Evolutionary conservation across 2,888 invertebrate genomes (phyloP).

Genomic region (Odontocerum albicorne): DNA sequence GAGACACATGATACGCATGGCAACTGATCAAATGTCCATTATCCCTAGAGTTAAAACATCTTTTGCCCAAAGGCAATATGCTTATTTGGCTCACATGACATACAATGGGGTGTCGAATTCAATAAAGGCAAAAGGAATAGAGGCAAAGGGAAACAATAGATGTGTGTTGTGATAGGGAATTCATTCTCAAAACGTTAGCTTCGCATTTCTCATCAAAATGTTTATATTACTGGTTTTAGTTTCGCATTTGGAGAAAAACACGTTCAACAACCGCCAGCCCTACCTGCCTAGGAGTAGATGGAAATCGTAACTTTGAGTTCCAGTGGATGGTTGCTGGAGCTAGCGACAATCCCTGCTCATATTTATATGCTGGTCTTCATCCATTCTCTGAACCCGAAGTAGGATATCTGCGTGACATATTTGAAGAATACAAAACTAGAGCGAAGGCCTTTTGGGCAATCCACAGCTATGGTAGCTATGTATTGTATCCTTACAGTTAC

Average conservation of each 20-base stretch:
- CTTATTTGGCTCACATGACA: too few species aligned
- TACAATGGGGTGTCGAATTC: too few species aligned
- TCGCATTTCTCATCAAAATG: too few species aligned
- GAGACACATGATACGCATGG: too few species aligned
- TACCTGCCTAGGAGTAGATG: constrained; percentile 69
- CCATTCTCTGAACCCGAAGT: constrained; percentile 71
- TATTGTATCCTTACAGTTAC: constrained; percentile 71
- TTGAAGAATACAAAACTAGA: constrained; percentile 50
- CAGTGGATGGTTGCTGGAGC: constrained; percentile 67
- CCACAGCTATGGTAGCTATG: constrained; percentile 72
- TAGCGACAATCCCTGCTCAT: constrained; percentile 57
- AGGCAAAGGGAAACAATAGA: too few species aligned
- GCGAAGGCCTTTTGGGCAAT: constrained; percentile 69
- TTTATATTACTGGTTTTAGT: too few species aligned
- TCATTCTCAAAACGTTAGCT: too few species aligned
- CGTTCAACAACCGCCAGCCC: constrained; percentile 50
- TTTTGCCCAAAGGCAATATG: too few species aligned
- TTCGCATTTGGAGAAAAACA: constrained; percentile 71
- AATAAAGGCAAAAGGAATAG: too few species aligned
- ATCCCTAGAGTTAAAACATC: too few species aligned
- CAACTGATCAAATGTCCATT: too few species aligned
- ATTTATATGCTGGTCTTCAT: constrained; percentile 61
- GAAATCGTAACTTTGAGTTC: constrained; percentile 74
- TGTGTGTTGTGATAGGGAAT: too few species aligned
- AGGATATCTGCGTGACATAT: constrained; percentile 55